Percentiles rank a stretch among this genome's conserved stretches.
These are phyloP conservation scores for Halictus quadricinctus DNA, from an alignment of 2,888 invertebrate genomes.

Conservation along the genomic window DNA sequence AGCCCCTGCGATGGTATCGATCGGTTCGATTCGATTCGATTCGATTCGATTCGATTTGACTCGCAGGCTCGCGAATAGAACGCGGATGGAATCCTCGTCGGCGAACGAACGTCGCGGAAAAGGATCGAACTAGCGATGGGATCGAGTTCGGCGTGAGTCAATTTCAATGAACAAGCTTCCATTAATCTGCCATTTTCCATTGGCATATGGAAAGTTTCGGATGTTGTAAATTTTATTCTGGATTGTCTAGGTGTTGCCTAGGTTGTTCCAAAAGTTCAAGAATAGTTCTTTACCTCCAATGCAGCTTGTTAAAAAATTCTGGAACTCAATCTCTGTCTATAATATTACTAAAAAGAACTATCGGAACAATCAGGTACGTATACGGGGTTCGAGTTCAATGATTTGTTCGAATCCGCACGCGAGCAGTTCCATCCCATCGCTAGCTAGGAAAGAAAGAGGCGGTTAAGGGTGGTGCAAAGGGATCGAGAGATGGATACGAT, in stretches of 20 bases:
- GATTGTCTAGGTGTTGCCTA: not conserved
- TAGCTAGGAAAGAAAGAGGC: not conserved
- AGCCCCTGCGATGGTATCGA: conserved; percentile 11
- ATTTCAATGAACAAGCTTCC: not conserved
- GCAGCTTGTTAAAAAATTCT: not conserved
- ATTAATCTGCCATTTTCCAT: too few species aligned
- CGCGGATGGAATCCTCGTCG: not conserved
- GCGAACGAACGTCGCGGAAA: conserved; percentile 2
- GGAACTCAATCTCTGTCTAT: not conserved
- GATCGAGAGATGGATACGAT: conserved; percentile 7
- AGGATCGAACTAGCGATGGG: not conserved
- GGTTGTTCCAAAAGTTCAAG: not conserved
- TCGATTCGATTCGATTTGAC: not conserved
- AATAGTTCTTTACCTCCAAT: not conserved
- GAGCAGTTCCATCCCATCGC: not conserved
- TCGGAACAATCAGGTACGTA: not conserved
- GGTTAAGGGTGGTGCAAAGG: not conserved
- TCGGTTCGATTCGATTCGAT: conserved; percentile 7
- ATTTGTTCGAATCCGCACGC: not conserved
- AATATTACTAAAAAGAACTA: not conserved
- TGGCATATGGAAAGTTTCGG: too few species aligned
- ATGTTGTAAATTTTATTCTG: not conserved
- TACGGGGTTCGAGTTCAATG: not conserved
- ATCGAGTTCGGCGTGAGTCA: not conserved
- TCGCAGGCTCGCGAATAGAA: conserved; percentile 1